A percentile compares a stretch with the other conserved stretches of the same genome.
phyloP scores from a whole-genome alignment of 2,888 invertebrate genomes.

The Acanthosoma haemorrhoidale region DNA sequence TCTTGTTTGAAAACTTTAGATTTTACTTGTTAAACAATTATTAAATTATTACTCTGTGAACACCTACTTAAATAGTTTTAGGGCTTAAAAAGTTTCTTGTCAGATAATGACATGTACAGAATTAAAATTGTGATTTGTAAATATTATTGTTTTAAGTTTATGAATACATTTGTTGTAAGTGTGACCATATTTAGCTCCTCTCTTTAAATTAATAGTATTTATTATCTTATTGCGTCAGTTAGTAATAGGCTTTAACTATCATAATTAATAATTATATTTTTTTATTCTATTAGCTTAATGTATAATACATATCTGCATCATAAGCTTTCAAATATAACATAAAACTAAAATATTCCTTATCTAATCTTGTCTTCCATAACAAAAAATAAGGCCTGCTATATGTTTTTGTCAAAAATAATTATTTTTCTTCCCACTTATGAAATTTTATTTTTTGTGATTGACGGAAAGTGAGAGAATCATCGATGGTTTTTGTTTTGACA shows the following conservation, averaged over 20 bases:
- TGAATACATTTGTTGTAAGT: neutral
- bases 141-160: neutral
- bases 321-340: neutral
- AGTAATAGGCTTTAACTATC: neutral
- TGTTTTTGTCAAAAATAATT: neutral
- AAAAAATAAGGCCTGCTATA: neutral
- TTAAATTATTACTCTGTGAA: too few species aligned
- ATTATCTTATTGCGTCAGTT: neutral
- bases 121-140: neutral
- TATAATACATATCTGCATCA: neutral
- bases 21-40: too few species aligned
- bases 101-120: neutral
- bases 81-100: neutral
- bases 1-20: too few species aligned
- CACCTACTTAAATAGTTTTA: neutral
- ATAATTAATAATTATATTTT: slow-evolving; percentile 5
- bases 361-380: slow-evolving; percentile 10
- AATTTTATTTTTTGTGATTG: neutral
- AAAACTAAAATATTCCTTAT: neutral
- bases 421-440: neutral
- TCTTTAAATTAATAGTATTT: neutral
- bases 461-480: neutral
- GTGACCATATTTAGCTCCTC: neutral
- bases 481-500: too few species aligned
- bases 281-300: neutral